These are phyloP conservation scores for Pseudonaja textilis DNA, from an alignment of 2,113 vertebrate species.

Conservation along the genomic window DNA sequence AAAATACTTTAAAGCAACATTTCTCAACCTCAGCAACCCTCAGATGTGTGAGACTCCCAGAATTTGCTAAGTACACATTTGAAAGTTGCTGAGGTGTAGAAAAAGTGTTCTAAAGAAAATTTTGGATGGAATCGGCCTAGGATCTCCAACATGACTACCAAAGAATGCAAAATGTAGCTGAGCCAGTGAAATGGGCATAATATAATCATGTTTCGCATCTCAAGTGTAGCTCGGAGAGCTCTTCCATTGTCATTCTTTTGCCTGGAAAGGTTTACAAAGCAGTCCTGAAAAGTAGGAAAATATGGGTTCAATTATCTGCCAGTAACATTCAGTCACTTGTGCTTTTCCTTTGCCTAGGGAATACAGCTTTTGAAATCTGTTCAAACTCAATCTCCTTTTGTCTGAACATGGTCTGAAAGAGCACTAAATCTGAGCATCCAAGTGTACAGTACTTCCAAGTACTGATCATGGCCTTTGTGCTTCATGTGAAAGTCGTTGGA, in stretches of 20 bases:
- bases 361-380: not conserved
- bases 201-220: not conserved
- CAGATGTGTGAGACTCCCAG: not conserved
- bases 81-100: not conserved
- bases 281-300: not conserved
- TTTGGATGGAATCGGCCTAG: too few relatives aligned
- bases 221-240: not conserved
- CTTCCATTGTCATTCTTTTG: not conserved
- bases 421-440: not conserved
- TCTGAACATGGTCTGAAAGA: not conserved
- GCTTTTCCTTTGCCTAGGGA: not conserved
- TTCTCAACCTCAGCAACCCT: not conserved
- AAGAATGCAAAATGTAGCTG: not conserved
- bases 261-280: not conserved
- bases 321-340: not conserved
- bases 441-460: not conserved
- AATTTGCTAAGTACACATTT: not conserved
- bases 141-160: not conserved
- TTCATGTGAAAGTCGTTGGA: not conserved
- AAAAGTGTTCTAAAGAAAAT: not conserved
- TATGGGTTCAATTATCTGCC: not conserved
- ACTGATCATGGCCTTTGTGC: not conserved
- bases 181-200: not conserved
- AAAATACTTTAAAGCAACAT: not conserved
- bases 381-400: not conserved